A percentile compares a stretch with the other conserved stretches of the same genome.
Conservation (phyloP, 2,797 vertebrate genomes). For the Sebastes oblongus region DNA sequence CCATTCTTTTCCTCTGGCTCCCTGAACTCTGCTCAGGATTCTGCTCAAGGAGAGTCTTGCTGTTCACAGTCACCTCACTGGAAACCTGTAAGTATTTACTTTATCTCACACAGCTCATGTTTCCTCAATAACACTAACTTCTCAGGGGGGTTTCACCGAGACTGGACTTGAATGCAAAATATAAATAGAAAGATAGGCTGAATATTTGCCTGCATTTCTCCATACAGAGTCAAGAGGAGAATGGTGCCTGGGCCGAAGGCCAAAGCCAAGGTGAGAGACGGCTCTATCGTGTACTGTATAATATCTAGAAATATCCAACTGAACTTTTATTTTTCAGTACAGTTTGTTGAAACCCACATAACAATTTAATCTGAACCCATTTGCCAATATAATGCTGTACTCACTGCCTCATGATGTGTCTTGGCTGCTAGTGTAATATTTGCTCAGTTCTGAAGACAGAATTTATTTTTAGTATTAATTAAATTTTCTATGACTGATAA, state of each 20-base stretch:
- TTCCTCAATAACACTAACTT: not conserved
- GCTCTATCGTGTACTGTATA: not conserved
- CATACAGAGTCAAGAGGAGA: slow-evolving; percentile 89
- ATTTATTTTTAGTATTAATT: not conserved
- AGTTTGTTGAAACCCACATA: not conserved
- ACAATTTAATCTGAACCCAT: not conserved
- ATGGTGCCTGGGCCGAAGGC: slow-evolving; percentile 90
- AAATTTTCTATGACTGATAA: not conserved
- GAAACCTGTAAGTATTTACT: slow-evolving; percentile 89
- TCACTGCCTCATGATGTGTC: not conserved
- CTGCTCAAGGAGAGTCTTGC: slow-evolving; percentile 96
- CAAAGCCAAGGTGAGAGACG: slow-evolving; percentile 88
- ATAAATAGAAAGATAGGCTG: not conserved
- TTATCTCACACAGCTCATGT: not conserved
- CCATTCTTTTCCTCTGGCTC: not conserved
- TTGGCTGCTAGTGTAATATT: not conserved
- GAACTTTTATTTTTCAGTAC: not conserved
- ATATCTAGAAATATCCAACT: not conserved
- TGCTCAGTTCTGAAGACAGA: not conserved
- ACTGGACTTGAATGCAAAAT: not conserved
- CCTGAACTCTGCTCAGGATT: slow-evolving; percentile 82
- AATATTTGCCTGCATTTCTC: slow-evolving; percentile 21
- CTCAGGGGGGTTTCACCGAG: not conserved
- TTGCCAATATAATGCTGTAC: not conserved
- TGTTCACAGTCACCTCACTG: slow-evolving; percentile 96